A percentile compares a stretch with the other conserved stretches of the same genome.
Evolutionary conservation across 1,140 invertebrate genomes (phyloP).

Genomic region (Lepidostoma basale): DNA sequence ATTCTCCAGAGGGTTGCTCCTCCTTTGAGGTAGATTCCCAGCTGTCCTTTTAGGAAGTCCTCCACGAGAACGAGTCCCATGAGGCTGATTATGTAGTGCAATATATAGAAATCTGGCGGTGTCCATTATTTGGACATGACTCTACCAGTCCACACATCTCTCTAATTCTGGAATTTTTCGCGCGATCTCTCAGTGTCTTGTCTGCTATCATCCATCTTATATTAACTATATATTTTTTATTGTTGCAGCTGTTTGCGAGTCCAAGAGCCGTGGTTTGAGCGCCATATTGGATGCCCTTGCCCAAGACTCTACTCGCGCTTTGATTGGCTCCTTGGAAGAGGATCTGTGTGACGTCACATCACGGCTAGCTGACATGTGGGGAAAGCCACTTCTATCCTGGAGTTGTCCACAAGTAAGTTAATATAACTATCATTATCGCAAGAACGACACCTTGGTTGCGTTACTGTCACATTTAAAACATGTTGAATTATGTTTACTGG

Average conservation of each 20-base stretch:
- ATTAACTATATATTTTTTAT: background rate
- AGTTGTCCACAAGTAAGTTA: constrained; percentile 56
- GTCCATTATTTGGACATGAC: too few relatives aligned
- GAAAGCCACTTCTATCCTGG: constrained; percentile 59
- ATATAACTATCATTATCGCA: background rate
- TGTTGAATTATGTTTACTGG: background rate
- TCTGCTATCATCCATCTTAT: too few relatives aligned
- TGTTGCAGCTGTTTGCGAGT: constrained; percentile 57
- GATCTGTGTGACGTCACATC: constrained; percentile 57
- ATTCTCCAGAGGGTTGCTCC: too few relatives aligned
- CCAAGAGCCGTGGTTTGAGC: constrained; percentile 55
- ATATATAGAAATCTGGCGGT: too few relatives aligned
- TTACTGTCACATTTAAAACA: background rate
- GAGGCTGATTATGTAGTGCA: too few relatives aligned
- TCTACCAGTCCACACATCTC: too few relatives aligned
- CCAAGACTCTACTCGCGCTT: constrained; percentile 53
- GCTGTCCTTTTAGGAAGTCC: too few relatives aligned
- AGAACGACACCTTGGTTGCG: background rate
- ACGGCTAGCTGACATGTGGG: constrained; percentile 57
- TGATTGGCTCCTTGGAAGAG: constrained; percentile 58
- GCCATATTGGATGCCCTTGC: constrained; percentile 54
- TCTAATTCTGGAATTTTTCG: too few relatives aligned
- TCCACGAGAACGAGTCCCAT: too few relatives aligned
- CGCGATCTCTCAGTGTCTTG: too few relatives aligned
- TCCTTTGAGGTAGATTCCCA: too few relatives aligned